Evolutionary conservation across 2,113 vertebrate species (phyloP).

Genomic region (Apistogramma diplotaenia): DNA sequence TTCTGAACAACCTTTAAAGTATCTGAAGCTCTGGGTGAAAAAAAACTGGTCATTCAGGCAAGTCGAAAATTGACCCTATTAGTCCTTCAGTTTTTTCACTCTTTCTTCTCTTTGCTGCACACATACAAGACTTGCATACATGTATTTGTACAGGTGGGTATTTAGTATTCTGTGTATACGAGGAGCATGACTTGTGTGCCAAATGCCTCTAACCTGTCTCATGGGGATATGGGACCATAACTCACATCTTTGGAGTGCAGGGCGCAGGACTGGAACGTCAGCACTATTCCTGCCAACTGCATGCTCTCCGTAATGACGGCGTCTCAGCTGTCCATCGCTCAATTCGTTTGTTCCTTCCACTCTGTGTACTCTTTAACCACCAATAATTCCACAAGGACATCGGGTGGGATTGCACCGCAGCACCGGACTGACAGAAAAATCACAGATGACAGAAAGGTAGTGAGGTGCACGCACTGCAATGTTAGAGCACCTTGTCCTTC

Average conservation of each 20-base stretch:
- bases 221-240: constrained; percentile 54
- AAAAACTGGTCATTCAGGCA: constrained; percentile 3
- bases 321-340: constrained; percentile 38
- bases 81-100: constrained; percentile 6
- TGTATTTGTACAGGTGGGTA: constrained; percentile 44
- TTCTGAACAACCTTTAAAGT: constrained; percentile 18
- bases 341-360: constrained; percentile 30
- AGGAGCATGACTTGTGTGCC: constrained; percentile 36
- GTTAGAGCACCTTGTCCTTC: constrained; percentile 33
- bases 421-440: background rate
- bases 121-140: constrained; percentile 3
- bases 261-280: constrained; percentile 65
- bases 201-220: constrained; percentile 55
- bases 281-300: constrained; percentile 69
- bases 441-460: background rate
- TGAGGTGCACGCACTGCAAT: constrained; percentile 21
- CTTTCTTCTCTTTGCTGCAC: constrained; percentile 3
- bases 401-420: constrained; percentile 14
- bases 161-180: constrained; percentile 55
- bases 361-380: constrained; percentile 54
- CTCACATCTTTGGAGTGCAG: constrained; percentile 51
- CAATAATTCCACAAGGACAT: constrained; percentile 48
- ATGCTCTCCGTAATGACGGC: constrained; percentile 61
- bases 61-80: constrained; percentile 14
- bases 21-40: constrained; percentile 21